Conservation (phyloP, 2,888 invertebrate genomes). For the Boloria euphrosyne region DNA sequence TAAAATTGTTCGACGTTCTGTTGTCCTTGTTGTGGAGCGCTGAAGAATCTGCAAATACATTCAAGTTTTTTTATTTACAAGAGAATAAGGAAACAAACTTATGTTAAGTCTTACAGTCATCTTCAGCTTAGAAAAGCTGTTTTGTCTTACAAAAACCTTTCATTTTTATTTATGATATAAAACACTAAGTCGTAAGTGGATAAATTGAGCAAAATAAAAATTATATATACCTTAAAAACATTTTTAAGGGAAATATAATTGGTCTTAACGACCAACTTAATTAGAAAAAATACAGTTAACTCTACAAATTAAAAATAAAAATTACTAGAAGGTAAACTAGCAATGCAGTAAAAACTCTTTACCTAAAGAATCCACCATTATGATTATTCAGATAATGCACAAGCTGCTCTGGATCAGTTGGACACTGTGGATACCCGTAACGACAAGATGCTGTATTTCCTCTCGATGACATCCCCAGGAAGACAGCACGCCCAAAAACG, state of each 20-base stretch:
- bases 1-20: conserved; percentile 70
- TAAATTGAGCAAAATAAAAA: too few species aligned
- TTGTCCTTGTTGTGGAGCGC: conserved; percentile 63
- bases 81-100: too few species aligned
- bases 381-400: conserved; percentile 92
- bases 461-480: conserved; percentile 87
- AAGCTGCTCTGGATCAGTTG: conserved; percentile 86
- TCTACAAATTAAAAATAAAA: not conserved
- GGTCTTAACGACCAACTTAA: too few species aligned
- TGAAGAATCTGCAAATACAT: conserved; percentile 83
- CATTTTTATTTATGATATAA: too few species aligned
- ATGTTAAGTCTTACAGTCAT: too few species aligned
- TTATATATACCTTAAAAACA: too few species aligned
- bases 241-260: too few species aligned
- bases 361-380: conserved; percentile 90
- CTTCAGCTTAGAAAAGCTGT: too few species aligned
- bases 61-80: not conserved
- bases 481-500: conserved; percentile 88
- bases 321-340: not conserved
- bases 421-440: conserved; percentile 87
- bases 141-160: too few species aligned
- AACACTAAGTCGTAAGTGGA: too few species aligned
- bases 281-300: not conserved
- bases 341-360: not conserved
- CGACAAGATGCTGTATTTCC: conserved; percentile 82